phyloP scores from a whole-genome alignment of 2,797 vertebrate species.

The Myotis pilosus region DNA sequence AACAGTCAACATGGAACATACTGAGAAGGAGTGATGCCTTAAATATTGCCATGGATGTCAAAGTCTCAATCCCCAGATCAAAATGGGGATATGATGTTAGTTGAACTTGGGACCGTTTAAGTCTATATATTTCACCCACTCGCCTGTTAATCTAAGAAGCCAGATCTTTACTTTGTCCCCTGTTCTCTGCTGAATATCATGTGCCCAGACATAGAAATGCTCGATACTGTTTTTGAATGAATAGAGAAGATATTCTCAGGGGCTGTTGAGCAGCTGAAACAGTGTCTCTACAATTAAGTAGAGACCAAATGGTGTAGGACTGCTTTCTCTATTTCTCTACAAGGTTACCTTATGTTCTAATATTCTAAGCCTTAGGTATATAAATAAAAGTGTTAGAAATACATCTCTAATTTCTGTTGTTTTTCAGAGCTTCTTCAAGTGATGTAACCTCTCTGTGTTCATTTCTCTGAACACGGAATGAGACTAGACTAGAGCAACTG shows the following conservation, averaged over 20 bases:
- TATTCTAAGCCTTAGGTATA: not conserved
- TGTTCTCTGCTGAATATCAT: not conserved
- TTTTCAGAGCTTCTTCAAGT: not conserved
- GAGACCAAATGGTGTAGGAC: not conserved
- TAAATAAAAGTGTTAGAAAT: not conserved
- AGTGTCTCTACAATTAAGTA: not conserved
- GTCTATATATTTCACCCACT: not conserved
- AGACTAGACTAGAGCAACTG: not conserved
- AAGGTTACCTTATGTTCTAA: not conserved
- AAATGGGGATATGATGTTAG: not conserved
- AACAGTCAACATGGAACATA: not conserved
- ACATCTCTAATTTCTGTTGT: not conserved
- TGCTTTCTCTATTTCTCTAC: not conserved
- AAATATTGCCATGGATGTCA: not conserved
- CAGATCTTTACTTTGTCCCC: not conserved
- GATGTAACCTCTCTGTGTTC: not conserved
- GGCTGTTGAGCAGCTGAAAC: not conserved
- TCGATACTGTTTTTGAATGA: not conserved
- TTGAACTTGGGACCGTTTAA: not conserved
- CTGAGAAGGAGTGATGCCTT: not conserved
- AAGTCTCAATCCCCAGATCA: not conserved
- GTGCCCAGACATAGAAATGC: not conserved
- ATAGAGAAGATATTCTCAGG: not conserved
- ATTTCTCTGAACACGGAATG: not conserved
- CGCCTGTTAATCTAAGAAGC: not conserved